A percentile compares a stretch with the other conserved stretches of the same genome.
These are phyloP conservation scores for Thripadectes ignobilis DNA, from an alignment of 2,797 vertebrate species.

Conservation along the genomic window DNA sequence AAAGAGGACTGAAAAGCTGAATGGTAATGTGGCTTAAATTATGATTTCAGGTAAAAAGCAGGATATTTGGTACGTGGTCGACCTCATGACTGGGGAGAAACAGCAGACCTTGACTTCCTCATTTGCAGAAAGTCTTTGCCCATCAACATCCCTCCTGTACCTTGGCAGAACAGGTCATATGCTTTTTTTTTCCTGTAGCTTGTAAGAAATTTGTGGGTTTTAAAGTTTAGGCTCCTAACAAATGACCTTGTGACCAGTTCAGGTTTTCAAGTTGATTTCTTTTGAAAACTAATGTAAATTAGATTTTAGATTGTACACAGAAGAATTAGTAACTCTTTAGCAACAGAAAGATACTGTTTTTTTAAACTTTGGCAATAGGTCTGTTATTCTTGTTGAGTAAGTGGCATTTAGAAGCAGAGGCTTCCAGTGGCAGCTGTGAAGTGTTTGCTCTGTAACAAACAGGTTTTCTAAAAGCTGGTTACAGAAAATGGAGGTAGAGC, in stretches of 20 bases:
- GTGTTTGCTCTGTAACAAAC: neutral
- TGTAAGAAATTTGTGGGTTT: neutral
- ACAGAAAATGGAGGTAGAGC: neutral
- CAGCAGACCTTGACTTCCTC: conserved; percentile 96
- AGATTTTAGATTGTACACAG: neutral
- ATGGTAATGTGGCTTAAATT: neutral
- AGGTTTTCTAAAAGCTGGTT: neutral
- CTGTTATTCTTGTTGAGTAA: neutral
- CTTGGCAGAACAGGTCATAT: conserved; percentile 89
- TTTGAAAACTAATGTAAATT: neutral
- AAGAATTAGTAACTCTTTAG: neutral
- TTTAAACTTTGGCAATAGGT: neutral
- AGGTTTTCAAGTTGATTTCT: neutral
- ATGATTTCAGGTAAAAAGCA: conserved; percentile 92
- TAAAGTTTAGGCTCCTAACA: neutral
- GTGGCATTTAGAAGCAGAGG: neutral
- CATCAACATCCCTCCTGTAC: conserved; percentile 93
- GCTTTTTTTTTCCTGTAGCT: neutral
- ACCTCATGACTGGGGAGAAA: conserved; percentile 95
- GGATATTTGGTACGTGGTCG: conserved; percentile 96
- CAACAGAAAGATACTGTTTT: neutral
- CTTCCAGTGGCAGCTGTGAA: neutral
- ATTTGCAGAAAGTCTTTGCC: conserved; percentile 93
- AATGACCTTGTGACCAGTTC: neutral
- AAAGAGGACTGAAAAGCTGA: neutral